These are phyloP conservation scores for Calephelis virginiensis DNA, from an alignment of 1,140 invertebrate species.

Conservation along the genomic window DNA sequence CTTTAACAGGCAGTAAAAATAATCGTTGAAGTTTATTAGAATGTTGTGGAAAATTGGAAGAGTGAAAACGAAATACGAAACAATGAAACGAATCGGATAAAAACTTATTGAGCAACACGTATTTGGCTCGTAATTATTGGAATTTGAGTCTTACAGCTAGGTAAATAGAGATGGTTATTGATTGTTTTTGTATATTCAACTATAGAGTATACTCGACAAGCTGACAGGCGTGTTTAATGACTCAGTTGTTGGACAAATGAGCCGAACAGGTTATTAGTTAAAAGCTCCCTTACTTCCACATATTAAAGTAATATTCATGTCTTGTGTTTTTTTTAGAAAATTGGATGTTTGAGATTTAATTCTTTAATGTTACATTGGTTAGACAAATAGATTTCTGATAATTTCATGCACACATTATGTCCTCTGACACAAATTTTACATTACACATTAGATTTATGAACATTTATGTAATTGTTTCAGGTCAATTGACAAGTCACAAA, in stretches of 20 bases:
- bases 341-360: too few relatives aligned
- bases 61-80: background rate
- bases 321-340: background rate
- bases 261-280: slow-evolving; percentile 14
- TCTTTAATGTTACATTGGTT: too few relatives aligned
- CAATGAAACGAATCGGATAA: background rate
- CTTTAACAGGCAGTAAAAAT: too few relatives aligned
- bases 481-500: too few relatives aligned
- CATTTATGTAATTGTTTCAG: too few relatives aligned
- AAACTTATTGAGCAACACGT: background rate
- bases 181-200: background rate
- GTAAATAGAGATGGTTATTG: background rate
- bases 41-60: background rate
- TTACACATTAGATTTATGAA: too few relatives aligned
- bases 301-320: background rate
- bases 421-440: too few relatives aligned
- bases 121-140: background rate
- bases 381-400: too few relatives aligned
- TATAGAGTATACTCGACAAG: slow-evolving; percentile 3
- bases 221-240: slow-evolving; percentile 12
- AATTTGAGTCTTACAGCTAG: background rate
- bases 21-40: background rate
- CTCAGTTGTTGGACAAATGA: slow-evolving; percentile 7
- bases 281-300: background rate
- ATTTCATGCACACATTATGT: too few relatives aligned